A percentile compares a stretch with the other conserved stretches of the same genome.
Evolutionary conservation across 1,140 invertebrate species (phyloP).

Genomic region (Asbolus verrucosus): DNA sequence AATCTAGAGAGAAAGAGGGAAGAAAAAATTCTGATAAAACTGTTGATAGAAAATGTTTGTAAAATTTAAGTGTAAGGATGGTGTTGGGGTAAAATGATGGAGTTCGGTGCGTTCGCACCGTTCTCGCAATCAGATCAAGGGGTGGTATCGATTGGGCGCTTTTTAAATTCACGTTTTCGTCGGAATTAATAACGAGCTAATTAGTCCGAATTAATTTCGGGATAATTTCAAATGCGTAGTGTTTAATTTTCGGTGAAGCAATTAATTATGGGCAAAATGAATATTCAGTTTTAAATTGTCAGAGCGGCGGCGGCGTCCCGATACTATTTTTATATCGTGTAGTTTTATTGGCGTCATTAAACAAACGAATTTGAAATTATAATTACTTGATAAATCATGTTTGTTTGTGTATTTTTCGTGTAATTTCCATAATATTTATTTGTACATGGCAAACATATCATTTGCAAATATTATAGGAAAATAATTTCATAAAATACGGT

Average conservation of each 20-base stretch:
- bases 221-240: conserved; percentile 27
- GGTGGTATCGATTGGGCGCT: conserved; percentile 11
- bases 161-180: conserved; percentile 5
- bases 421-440: conserved; percentile 40
- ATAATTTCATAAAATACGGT: conserved; percentile 57
- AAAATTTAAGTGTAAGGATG: too few relatives aligned
- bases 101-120: too few relatives aligned
- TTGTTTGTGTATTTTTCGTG: conserved; percentile 38
- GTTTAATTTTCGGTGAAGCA: conserved; percentile 29
- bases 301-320: neutral
- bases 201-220: conserved; percentile 16
- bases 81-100: too few relatives aligned
- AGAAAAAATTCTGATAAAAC: too few relatives aligned
- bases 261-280: conserved; percentile 25
- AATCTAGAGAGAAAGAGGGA: too few relatives aligned
- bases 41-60: too few relatives aligned
- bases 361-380: conserved; percentile 39
- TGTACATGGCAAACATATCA: conserved; percentile 30
- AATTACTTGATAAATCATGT: conserved; percentile 39
- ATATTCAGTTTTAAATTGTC: conserved; percentile 28
- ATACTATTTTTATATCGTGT: conserved; percentile 13
- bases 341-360: conserved; percentile 36
- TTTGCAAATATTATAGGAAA: conserved; percentile 31
- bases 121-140: neutral
- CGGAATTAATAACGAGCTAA: conserved; percentile 25